phyloP scores from a whole-genome alignment of 2,888 invertebrate species.

The Dysmachus trigonus region DNA sequence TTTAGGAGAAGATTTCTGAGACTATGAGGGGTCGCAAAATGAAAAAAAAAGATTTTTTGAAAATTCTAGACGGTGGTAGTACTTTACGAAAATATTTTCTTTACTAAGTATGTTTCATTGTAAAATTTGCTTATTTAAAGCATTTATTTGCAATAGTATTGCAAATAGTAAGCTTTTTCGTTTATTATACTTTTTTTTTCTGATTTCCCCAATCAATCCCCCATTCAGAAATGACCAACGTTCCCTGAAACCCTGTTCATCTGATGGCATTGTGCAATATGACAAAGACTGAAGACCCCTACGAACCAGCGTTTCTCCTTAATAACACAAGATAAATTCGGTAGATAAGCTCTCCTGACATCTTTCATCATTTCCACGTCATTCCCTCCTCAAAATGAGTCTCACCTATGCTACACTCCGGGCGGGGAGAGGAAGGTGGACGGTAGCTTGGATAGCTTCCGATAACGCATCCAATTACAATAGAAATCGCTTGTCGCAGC shows the following conservation, averaged over 20 bases:
- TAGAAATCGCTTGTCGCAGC: background rate
- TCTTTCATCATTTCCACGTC: background rate
- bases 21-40: too few species aligned
- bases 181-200: too few species aligned
- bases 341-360: background rate
- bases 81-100: too few species aligned
- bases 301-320: background rate
- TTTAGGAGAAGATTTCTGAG: too few species aligned
- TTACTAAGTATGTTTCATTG: too few species aligned
- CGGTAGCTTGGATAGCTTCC: background rate
- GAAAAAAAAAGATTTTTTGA: too few species aligned
- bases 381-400: background rate
- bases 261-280: too few species aligned
- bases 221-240: background rate
- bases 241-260: too few species aligned
- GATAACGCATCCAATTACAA: background rate
- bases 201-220: too few species aligned
- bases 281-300: background rate
- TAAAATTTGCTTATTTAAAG: too few species aligned
- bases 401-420: background rate
- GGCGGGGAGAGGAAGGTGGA: background rate
- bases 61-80: too few species aligned
- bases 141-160: too few species aligned
- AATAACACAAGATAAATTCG: background rate
- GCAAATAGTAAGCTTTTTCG: background rate